phyloP scores from a whole-genome alignment of 2,113 vertebrate species.

The Oxygymnocypris stewartii region DNA sequence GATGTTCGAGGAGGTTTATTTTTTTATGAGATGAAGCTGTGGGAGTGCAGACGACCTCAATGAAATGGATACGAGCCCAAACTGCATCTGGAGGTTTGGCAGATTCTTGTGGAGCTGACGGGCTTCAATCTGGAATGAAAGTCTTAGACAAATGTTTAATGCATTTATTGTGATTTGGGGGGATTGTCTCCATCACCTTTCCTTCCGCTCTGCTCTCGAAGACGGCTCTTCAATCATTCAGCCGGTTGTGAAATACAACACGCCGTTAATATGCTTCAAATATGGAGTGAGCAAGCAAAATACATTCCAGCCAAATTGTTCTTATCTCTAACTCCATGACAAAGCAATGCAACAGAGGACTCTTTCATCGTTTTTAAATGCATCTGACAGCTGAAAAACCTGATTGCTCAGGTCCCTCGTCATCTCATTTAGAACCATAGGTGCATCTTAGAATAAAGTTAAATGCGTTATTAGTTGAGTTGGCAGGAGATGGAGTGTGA shows the following conservation, averaged over 20 bases:
- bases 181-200: not conserved
- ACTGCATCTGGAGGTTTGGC: slow-evolving; percentile 33
- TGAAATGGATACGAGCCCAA: slow-evolving; percentile 29
- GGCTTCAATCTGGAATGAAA: not conserved
- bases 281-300: not conserved
- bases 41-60: slow-evolving; percentile 36
- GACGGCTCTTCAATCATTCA: slow-evolving; percentile 3
- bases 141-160: slow-evolving; percentile 28
- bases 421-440: slow-evolving; percentile 26
- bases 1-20: slow-evolving; percentile 31
- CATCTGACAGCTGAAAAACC: slow-evolving; percentile 17
- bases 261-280: not conserved
- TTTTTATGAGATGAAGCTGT: slow-evolving; percentile 23
- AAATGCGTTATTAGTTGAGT: slow-evolving; percentile 23
- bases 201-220: not conserved
- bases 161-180: slow-evolving; percentile 14
- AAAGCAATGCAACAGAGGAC: not conserved
- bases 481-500: not conserved
- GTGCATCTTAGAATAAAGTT: slow-evolving; percentile 14
- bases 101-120: not conserved
- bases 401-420: slow-evolving; percentile 34
- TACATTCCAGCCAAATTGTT: not conserved
- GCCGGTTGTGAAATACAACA: not conserved
- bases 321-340: not conserved
- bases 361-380: not conserved